phyloP scores from a whole-genome alignment of 2,888 invertebrate genomes.

The Epistrophe eligans region DNA sequence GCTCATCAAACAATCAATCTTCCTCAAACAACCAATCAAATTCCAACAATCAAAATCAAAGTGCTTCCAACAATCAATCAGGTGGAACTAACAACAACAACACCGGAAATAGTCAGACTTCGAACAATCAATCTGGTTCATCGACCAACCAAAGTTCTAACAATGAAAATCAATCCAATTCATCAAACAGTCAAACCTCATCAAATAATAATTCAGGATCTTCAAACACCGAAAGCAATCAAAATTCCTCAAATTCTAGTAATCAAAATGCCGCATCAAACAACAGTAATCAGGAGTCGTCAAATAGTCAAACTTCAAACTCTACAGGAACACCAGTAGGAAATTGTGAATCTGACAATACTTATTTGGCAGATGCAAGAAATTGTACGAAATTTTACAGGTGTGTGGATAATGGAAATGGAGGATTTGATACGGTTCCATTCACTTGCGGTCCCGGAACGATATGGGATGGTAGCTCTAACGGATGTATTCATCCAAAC shows the following conservation, averaged over 20 bases:
- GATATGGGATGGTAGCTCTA: conserved; percentile 85
- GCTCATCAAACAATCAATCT: conserved; percentile 65
- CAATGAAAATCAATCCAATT: conserved; percentile 67
- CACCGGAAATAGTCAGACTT: conserved; percentile 64
- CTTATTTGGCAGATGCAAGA: conserved; percentile 82
- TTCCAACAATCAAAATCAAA: conserved; percentile 69
- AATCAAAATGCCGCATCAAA: conserved; percentile 18
- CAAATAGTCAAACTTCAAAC: conserved; percentile 5
- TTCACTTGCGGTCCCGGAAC: conserved; percentile 88
- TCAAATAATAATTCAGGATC: conserved; percentile 52
- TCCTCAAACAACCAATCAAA: conserved; percentile 69
- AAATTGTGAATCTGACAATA: conserved; percentile 84
- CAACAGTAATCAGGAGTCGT: too few species aligned
- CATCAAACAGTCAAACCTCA: conserved; percentile 58
- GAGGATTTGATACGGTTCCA: conserved; percentile 86
- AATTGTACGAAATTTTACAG: conserved; percentile 88
- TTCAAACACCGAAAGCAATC: conserved; percentile 41
- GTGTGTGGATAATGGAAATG: conserved; percentile 87
- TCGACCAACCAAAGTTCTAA: conserved; percentile 50
- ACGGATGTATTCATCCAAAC: conserved; percentile 82
- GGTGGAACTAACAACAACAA: conserved; percentile 64
- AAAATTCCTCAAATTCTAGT: conserved; percentile 45
- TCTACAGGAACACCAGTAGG: conserved; percentile 77
- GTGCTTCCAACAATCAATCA: conserved; percentile 68
- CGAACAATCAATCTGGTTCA: conserved; percentile 54